Evolutionary conservation across 1,140 invertebrate species (phyloP).

Genomic region (Zaprionus africanus): DNA sequence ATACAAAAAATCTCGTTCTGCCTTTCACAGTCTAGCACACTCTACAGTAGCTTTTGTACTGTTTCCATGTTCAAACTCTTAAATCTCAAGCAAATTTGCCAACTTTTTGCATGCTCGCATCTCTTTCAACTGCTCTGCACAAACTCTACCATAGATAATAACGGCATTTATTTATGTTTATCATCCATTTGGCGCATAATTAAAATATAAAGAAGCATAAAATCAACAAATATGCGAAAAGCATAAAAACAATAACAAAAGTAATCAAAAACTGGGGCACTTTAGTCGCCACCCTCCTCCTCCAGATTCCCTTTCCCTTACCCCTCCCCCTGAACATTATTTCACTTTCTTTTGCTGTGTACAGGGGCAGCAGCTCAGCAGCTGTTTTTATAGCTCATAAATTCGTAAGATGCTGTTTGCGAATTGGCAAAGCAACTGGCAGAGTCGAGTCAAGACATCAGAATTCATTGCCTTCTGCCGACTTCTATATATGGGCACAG

Average conservation of each 20-base stretch:
- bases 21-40: too few species aligned
- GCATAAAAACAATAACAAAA: conserved; percentile 81
- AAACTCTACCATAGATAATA: conserved; percentile 26
- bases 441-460: conserved; percentile 60
- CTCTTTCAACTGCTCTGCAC: background rate
- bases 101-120: background rate
- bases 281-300: conserved; percentile 27
- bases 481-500: too few species aligned
- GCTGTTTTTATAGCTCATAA: conserved; percentile 84
- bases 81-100: background rate
- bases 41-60: too few species aligned
- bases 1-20: too few species aligned
- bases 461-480: conserved; percentile 70
- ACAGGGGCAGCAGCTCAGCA: conserved; percentile 39
- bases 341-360: background rate
- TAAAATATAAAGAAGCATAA: conserved; percentile 73
- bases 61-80: background rate
- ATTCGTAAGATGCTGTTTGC: conserved; percentile 77
- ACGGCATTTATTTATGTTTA: conserved; percentile 58
- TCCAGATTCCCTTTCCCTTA: conserved; percentile 15
- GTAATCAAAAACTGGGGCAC: conserved; percentile 77
- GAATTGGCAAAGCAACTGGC: conserved; percentile 56
- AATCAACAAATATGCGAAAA: conserved; percentile 69
- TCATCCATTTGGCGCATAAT: conserved; percentile 76
- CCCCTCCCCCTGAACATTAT: background rate